A percentile compares a stretch with the other conserved stretches of the same genome.
Conservation (phyloP, 2,888 invertebrate species). For the Quadriops clusia region DNA sequence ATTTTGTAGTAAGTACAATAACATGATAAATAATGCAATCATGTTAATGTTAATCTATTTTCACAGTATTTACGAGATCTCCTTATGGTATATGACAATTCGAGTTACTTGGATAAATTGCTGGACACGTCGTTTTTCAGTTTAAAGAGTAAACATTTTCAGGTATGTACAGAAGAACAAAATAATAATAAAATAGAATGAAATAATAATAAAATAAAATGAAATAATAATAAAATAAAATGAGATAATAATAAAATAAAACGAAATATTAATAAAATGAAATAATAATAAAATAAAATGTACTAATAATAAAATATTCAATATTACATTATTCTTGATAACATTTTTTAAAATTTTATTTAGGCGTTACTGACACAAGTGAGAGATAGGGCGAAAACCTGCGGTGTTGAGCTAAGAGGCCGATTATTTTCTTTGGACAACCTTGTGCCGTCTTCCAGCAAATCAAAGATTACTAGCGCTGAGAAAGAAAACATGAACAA, state of each 20-base stretch:
- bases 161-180: no score
- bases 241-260: no score
- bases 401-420: conserved; percentile 57
- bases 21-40: conserved; percentile 3
- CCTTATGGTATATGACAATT: conserved; percentile 72
- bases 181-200: no score
- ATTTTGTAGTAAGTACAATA: conserved; percentile 45
- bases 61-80: conserved; percentile 64
- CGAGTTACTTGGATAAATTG: conserved; percentile 72
- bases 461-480: conserved; percentile 27
- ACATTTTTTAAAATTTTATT: no score
- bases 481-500: conserved; percentile 35
- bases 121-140: conserved; percentile 75
- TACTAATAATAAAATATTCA: no score
- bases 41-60: conserved; percentile 10
- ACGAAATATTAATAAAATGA: no score
- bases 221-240: no score
- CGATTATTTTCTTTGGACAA: conserved; percentile 29
- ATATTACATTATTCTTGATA: no score
- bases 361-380: conserved; percentile 63
- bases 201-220: no score
- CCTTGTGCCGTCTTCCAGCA: conserved; percentile 18
- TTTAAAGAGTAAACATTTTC: conserved; percentile 48
- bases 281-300: no score
- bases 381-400: conserved; percentile 58